Conservation (phyloP, 2,888 invertebrate species). For the Helicoverpa assulta region DNA sequence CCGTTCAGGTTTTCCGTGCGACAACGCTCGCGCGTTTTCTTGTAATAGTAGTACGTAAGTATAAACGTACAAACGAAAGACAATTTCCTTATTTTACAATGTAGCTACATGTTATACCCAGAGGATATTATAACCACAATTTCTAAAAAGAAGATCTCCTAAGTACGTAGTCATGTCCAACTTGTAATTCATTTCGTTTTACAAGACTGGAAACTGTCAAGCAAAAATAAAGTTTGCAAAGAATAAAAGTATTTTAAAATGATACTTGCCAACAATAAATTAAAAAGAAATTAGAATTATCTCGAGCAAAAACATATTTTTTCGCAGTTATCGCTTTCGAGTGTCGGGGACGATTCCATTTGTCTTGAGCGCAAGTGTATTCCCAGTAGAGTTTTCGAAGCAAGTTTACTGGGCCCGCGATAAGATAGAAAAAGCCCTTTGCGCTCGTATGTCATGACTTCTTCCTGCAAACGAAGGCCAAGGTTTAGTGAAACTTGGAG, state of each 20-base stretch:
- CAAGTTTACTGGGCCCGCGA: slow-evolving; percentile 82
- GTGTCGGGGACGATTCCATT: slow-evolving; percentile 78
- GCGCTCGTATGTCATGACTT: slow-evolving; percentile 81
- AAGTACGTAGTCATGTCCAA: slow-evolving; percentile 19
- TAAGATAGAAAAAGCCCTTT: slow-evolving; percentile 85
- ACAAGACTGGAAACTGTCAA: slow-evolving; percentile 15
- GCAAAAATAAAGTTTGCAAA: slow-evolving; percentile 15
- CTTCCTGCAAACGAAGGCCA: slow-evolving; percentile 70
- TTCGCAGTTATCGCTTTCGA: slow-evolving; percentile 74
- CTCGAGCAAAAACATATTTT: slow-evolving; percentile 65
- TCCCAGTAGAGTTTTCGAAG: slow-evolving; percentile 82
- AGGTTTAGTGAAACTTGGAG: slow-evolving; percentile 56
- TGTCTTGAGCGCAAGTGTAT: slow-evolving; percentile 82
- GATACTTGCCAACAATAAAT: slow-evolving; percentile 45
- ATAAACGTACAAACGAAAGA: no score
- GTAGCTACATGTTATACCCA: no score
- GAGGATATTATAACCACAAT: slow-evolving; percentile 6
- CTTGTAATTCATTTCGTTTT: slow-evolving; percentile 28
- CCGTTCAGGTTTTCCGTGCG: no score
- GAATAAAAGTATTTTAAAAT: slow-evolving; percentile 28
- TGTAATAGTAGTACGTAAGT: no score
- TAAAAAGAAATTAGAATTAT: slow-evolving; percentile 63
- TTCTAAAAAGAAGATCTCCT: slow-evolving; percentile 8
- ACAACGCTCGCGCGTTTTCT: no score
- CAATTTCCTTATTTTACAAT: no score